Percentiles rank a stretch among this genome's conserved stretches.
Conservation (phyloP, 2,113 vertebrate species). For the Buteo buteo region DNA sequence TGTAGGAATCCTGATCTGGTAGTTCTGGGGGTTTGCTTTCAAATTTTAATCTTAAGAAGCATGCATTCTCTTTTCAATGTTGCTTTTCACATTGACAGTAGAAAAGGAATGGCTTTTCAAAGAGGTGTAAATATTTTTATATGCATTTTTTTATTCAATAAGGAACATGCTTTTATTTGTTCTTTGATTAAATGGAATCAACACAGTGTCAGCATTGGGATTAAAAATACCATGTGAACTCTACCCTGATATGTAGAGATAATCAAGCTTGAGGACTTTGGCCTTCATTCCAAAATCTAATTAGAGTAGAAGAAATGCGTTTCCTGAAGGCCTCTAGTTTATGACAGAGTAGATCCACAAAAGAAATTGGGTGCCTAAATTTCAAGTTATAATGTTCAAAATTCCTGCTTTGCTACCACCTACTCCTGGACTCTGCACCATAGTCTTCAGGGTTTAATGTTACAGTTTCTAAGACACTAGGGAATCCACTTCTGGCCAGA, state of each 20-base stretch:
- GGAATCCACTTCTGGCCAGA: neutral
- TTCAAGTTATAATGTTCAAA: neutral
- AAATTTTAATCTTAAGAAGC: neutral
- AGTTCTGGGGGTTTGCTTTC: neutral
- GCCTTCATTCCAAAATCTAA: neutral
- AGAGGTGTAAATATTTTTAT: neutral
- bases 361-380: neutral
- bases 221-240: neutral
- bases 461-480: neutral
- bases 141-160: neutral
- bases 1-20: neutral
- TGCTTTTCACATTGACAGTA: neutral
- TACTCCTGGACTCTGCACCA: neutral
- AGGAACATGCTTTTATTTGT: neutral
- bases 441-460: neutral
- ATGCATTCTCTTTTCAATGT: neutral
- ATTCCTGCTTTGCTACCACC: neutral
- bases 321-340: neutral
- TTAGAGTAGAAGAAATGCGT: neutral
- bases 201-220: neutral
- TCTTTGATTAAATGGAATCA: constrained; percentile 7
- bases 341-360: neutral
- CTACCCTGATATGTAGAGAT: neutral
- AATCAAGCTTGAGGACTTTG: neutral
- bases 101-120: neutral